Evolutionary conservation across 23 tunicate species (phyloP), one percentile per base, ranked within the genome.

Genomic region (Clavelina lepadiformis): DNA sequence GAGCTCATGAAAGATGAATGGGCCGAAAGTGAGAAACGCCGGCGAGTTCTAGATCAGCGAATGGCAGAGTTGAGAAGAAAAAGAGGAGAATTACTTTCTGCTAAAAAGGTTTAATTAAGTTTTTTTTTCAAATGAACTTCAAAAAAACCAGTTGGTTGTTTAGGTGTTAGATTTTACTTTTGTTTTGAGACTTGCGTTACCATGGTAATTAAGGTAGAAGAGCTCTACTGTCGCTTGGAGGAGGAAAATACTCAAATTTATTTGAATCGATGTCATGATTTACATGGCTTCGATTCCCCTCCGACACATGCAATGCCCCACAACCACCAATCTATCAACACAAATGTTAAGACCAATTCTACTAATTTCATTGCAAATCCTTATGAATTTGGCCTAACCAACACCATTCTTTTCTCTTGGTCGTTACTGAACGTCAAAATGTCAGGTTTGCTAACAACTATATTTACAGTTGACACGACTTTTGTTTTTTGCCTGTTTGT

Each of bases 1-100:
- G 85, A 78, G 46, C 58, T 89, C 68, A 89, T 89, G 89, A 58
- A 60, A 57, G 97, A 89, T 50, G 97, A 89, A 46, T 81, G 97
- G 89, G 38, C 36, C 58, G 97, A 89, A 53, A 81, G 89, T 33
- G 89, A 81, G 44, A 81, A 89, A 53, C 41, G 97, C 36, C 49
- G 97, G 20, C 58, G 64, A 29, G 86, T 89, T 28, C 78, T 89
- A 28, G 82, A 89, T 69, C 83, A 81, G 63, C 53, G 85, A 46
- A 85, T 89, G 65, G 69, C 83, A 7, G 89, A 81, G 58, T 28
- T 89, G 41, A 51, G 97, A 63, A 63, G 67, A 55, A 60, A 75
- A 53, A 84, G 75, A 63, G 97, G 97, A 45, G 97, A 89, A 63
- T 51, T 89, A 35, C 78, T 89, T 15, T 89, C 97, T 2, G 89